These are phyloP conservation scores for Hystrix brachyura DNA, from an alignment of 2,113 vertebrate genomes.

Conservation along the genomic window DNA sequence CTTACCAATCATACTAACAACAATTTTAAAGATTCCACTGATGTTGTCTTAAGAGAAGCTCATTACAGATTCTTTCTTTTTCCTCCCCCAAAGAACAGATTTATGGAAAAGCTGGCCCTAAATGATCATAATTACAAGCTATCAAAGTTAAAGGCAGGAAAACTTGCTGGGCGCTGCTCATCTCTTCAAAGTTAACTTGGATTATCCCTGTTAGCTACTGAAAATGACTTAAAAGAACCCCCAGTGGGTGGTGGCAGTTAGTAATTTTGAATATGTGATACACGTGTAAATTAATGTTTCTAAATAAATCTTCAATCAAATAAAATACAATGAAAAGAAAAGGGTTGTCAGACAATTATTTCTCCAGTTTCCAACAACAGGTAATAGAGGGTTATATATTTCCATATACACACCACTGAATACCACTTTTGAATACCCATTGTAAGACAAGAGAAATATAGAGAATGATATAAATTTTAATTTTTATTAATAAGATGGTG, in stretches of 20 bases:
- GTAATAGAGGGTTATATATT: constrained; percentile 11
- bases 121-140: constrained; percentile 57
- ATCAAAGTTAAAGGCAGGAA: constrained; percentile 56
- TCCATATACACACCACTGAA: constrained; percentile 13
- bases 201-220: not conserved
- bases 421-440: constrained; percentile 34
- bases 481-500: constrained; percentile 45
- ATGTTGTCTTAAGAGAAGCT: constrained; percentile 69
- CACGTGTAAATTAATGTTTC: constrained; percentile 8
- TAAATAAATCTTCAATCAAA: constrained; percentile 51
- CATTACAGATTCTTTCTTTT: constrained; percentile 27
- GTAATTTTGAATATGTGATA: constrained; percentile 57
- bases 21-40: constrained; percentile 43
- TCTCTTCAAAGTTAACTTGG: constrained; percentile 58
- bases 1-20: constrained; percentile 50
- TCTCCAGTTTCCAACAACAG: constrained; percentile 62
- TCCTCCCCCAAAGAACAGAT: constrained; percentile 18
- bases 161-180: constrained; percentile 28
- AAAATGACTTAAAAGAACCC: constrained; percentile 53
- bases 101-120: constrained; percentile 45
- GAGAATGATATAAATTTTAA: constrained; percentile 4
- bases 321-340: constrained; percentile 64
- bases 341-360: constrained; percentile 41
- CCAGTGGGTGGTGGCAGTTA: constrained; percentile 52
- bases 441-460: constrained; percentile 62